These are phyloP conservation scores for Cosmopolites sordidus DNA, from an alignment of 2,888 invertebrate genomes.

Conservation along the genomic window DNA sequence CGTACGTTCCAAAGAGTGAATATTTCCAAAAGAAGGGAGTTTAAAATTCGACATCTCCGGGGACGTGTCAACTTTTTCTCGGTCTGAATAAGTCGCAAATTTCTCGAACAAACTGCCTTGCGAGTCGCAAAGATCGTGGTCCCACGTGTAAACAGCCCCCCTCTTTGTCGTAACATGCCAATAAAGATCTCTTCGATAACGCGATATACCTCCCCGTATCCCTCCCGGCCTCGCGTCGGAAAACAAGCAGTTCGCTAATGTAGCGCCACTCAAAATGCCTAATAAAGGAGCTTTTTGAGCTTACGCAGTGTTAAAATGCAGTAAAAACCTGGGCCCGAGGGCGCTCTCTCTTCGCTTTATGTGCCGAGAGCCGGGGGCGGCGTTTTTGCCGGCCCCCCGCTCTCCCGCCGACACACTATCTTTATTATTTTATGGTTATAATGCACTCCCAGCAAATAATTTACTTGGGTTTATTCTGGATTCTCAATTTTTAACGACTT, in stretches of 20 bases:
- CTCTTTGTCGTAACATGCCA: conserved; percentile 15
- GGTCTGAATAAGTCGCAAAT: too few relatives aligned
- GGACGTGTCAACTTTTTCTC: too few relatives aligned
- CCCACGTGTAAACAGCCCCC: conserved; percentile 1
- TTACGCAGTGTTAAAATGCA: conserved; percentile 48
- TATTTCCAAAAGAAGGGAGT: too few relatives aligned
- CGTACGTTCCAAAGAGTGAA: too few relatives aligned
- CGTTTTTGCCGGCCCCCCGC: background rate
- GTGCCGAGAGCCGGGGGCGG: background rate
- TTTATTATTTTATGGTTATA: conserved; percentile 45
- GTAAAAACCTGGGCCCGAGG: conserved; percentile 46
- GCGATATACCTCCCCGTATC: conserved; percentile 12
- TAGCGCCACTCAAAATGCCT: conserved; percentile 44
- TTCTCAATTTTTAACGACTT: conserved; percentile 28
- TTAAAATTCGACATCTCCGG: too few relatives aligned
- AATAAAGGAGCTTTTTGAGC: conserved; percentile 45
- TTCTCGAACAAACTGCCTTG: too few relatives aligned
- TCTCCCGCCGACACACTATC: conserved; percentile 36
- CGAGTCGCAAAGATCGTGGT: background rate
- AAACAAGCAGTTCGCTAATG: conserved; percentile 34
- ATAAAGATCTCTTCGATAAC: conserved; percentile 29
- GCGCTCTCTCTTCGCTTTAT: conserved; percentile 33
- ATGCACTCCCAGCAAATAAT: conserved; percentile 38
- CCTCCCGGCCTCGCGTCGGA: conserved; percentile 12
- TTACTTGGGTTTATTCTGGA: conserved; percentile 28